Base-by-base conservation (phyloP, 2,797 vertebrate species). In the Chloroceryle inda region DNA sequence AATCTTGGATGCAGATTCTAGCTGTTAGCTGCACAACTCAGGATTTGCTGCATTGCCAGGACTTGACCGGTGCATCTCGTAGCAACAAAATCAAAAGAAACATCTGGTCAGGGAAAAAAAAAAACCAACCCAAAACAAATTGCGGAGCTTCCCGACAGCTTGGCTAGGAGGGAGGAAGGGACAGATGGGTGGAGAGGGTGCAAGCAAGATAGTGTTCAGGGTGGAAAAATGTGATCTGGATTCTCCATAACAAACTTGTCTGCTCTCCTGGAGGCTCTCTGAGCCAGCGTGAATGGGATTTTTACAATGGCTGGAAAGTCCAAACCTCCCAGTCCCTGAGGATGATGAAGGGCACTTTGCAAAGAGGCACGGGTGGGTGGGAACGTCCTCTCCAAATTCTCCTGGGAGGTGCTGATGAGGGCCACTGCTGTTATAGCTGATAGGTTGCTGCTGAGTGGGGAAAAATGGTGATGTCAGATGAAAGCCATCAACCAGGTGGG, bases 1-100 rank as follows among this genome's bases (percentile, higher is more conserved):
- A 87, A 90, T 83, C 47, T 82, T 71, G 89, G 83, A 83, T 89
- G 72, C 85, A 80, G 77, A 79, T 62, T 44, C 62, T 35, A 21
- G 13, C n/a, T 0, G 0, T 89, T 74, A 62, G 68, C 71, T 31
- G 63, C 2, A 6, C 71, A 61, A 61, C 90, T 96, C 79, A 20
- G 64, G 72, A 21, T 88, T 61, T 68, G 64, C 35, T 50, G 61
- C 1, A 11, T 20, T 47, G 71, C 75, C 81, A 92, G 87, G 69
- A 81, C 72, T 53, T 52, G 67, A 82, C 59, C 15, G 8, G 72
- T 86, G 88, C 2, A 5, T 84, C 84, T 94, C 55, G 31, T 26
- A 83, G 50, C 49, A 74, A 82, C 44, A 79, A 72, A 85, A 91
- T 26, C 71, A 62, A 62, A 64, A 59, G 56, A 53, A 95, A 80